Conservation (phyloP, 2,888 invertebrate genomes). For the Drosophila birchii region DNA sequence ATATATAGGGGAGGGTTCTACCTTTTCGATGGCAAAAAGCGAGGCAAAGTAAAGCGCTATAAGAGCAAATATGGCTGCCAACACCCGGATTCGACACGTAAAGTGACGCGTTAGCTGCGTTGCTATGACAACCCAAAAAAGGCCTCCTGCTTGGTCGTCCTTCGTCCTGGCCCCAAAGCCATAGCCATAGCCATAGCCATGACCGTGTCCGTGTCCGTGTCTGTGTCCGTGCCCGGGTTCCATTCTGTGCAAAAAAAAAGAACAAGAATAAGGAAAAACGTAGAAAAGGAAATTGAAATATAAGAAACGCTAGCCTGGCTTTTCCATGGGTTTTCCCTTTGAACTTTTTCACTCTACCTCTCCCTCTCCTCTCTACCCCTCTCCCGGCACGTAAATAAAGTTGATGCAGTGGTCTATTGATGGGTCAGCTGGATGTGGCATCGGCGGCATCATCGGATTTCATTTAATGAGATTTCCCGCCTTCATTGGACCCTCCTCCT, state of each 20-base stretch:
- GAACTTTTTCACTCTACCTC: not conserved
- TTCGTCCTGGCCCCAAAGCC: not conserved
- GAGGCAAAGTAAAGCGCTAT: conserved; percentile 80
- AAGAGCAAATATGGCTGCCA: conserved; percentile 85
- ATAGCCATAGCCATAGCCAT: not conserved
- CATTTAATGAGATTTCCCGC: conserved; percentile 75
- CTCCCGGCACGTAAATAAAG: conserved; percentile 62
- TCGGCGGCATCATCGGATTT: conserved; percentile 71
- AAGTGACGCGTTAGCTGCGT: conserved; percentile 84
- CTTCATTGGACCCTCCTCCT: not conserved
- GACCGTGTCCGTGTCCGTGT: not conserved
- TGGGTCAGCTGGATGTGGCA: conserved; percentile 66
- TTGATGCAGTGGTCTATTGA: conserved; percentile 61
- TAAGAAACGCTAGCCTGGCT: conserved; percentile 10
- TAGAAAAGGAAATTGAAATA: conserved; percentile 10
- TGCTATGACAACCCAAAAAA: conserved; percentile 83
- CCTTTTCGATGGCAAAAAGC: conserved; percentile 55
- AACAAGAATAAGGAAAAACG: conserved; percentile 4
- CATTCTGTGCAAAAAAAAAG: conserved; percentile 3
- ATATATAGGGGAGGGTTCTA: conserved; percentile 29
- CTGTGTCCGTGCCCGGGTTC: conserved; percentile 1
- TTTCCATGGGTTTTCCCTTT: conserved; percentile 10
- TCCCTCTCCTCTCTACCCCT: not conserved
- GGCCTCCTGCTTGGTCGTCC: conserved; percentile 23
- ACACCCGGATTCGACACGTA: conserved; percentile 85